Base-by-base conservation (phyloP, 1,140 invertebrate species). In the Penaeus chinensis region DNA sequence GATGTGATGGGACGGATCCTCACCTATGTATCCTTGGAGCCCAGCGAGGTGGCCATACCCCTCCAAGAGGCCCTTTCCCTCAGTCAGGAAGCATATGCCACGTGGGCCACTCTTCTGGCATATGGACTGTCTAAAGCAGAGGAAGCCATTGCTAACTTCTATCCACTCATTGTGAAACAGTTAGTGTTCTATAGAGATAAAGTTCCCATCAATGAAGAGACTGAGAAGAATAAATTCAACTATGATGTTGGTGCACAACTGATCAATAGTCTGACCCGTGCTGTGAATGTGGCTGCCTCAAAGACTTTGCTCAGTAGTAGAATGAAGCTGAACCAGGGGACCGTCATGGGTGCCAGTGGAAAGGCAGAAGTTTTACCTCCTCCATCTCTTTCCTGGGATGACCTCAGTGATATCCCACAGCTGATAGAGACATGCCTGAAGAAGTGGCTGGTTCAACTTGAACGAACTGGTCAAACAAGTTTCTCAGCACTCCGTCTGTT, bases 181-280 rank as follows among this genome's bases (percentile, higher is more conserved):
- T 81, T 90, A 32, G 42, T 89, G n/a, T 90, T 90, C 66, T 90
- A 90, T 37, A 76, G 87, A 24, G 89, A 89, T 74, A 89, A 87
- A 60, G 87, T 90, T 60, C 32, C 63, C n/a, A 60, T 90, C 32
- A 90, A 89, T 76, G 87, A 87, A 62, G 84, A 87, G 8, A 83
- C 74, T 3, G 84, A 87, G 19, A 84, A 69, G 11, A 89, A 90
- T 71, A 85, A 90, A 61, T 88, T 88, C 27, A 90, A 90, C 74
- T 90, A 89, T 82, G 89, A 90, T 74, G 82, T 90, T 24, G 89
- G 89, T 13, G 61, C 89, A 8, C 87, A 89, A 22, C 62, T 90
- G 22, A 65, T 89, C 19, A 80, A 63, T n/a, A 61, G 63, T 11
- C 47, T 90, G 32, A 85, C 74, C 11, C 81, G 81, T 63, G 89